These are phyloP conservation scores for Melanotaenia nigrans DNA, from an alignment of 2,797 vertebrate species.

Conservation along the genomic window DNA sequence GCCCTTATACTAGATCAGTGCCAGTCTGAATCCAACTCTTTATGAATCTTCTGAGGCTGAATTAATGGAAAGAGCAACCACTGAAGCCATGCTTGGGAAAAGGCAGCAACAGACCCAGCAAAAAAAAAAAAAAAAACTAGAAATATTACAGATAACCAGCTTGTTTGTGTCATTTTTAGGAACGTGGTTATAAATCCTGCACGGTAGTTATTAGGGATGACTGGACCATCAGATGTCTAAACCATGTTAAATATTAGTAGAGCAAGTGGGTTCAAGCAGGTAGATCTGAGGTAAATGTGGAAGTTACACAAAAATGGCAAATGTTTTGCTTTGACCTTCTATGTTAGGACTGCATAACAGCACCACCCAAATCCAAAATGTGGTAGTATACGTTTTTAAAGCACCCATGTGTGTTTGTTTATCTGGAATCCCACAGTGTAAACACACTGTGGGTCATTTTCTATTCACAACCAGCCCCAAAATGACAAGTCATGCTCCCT, in stretches of 20 bases:
- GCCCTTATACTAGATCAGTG: constrained; percentile 2
- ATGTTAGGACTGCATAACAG: constrained; percentile 2
- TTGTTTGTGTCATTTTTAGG: not conserved
- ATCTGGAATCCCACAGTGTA: constrained; percentile 1
- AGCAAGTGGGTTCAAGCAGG: not conserved
- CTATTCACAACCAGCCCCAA: constrained; percentile 15
- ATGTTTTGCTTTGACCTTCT: not conserved
- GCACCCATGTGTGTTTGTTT: constrained; percentile 5
- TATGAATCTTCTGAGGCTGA: constrained; percentile 39
- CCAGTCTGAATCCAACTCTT: constrained; percentile 4
- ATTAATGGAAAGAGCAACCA: constrained; percentile 23
- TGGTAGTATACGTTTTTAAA: not conserved
- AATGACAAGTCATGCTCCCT: constrained; percentile 24
- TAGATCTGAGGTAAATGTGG: not conserved
- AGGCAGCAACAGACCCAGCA: constrained; percentile 26
- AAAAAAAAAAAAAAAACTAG: constrained; percentile 1
- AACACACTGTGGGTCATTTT: constrained; percentile 37
- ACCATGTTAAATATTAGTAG: not conserved
- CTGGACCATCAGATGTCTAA: not conserved
- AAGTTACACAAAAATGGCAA: not conserved
- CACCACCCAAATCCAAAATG: not conserved
- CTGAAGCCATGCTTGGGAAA: constrained; percentile 1
- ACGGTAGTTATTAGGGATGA: not conserved
- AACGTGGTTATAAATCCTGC: not conserved
- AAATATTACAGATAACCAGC: not conserved